phyloP scores from a whole-genome alignment of 1,140 invertebrate species.

The Brachionus rotundiformis region DNA sequence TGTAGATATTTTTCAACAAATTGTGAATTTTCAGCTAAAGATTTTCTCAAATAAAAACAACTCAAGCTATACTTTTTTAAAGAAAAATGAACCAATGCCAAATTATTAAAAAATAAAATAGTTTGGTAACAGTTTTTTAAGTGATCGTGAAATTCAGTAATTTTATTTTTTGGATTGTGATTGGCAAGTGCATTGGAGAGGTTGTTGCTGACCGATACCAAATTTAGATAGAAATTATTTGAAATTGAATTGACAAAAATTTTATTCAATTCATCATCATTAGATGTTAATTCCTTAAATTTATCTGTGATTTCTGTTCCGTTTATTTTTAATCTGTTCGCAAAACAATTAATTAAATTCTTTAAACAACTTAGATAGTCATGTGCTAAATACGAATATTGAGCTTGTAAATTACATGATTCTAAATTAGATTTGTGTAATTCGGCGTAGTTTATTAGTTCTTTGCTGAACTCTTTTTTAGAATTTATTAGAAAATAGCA shows the following conservation, averaged over 20 bases:
- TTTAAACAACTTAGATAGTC: not conserved
- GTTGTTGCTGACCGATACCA: not conserved
- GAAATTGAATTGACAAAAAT: not conserved
- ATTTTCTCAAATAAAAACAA: conserved; percentile 36
- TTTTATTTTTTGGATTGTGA: not conserved
- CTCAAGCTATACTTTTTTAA: conserved; percentile 38
- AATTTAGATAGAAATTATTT: conserved; percentile 13
- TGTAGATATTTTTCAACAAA: conserved; percentile 34
- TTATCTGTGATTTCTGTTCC: not conserved
- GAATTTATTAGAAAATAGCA: conserved; percentile 30
- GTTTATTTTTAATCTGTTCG: not conserved
- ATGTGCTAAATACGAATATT: not conserved
- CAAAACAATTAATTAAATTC: not conserved
- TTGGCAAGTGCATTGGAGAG: not conserved
- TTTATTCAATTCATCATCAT: not conserved
- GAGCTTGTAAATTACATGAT: not conserved
- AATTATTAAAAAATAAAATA: conserved; percentile 41
- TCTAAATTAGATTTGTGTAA: not conserved
- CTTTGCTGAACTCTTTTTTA: conserved; percentile 19
- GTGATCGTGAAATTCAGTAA: not conserved
- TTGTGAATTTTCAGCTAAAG: not conserved
- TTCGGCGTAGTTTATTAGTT: not conserved
- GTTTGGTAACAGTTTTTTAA: conserved; percentile 10
- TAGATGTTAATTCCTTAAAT: not conserved
- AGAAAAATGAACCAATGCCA: conserved; percentile 39